Evolutionary conservation across 2,888 invertebrate genomes (phyloP).

Genomic region (Leucania comma): DNA sequence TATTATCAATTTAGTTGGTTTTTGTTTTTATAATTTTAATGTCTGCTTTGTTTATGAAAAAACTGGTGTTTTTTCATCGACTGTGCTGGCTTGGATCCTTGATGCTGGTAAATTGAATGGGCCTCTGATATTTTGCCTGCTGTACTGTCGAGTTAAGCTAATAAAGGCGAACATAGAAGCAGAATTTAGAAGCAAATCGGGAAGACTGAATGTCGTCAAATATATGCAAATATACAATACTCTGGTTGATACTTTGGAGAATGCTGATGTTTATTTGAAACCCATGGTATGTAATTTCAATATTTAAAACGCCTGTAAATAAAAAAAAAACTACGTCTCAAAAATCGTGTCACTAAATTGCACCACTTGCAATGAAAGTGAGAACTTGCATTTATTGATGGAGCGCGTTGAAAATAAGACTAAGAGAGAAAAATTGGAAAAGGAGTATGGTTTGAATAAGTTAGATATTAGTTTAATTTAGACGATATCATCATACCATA

Average conservation of each 20-base stretch:
- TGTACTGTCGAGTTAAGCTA: conserved; percentile 4
- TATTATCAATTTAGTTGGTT: not conserved
- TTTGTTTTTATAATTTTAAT: not conserved
- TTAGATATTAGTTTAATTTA: too few relatives aligned
- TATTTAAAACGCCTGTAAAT: too few relatives aligned
- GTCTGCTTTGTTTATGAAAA: not conserved
- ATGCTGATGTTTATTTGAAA: not conserved
- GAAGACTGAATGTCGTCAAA: not conserved
- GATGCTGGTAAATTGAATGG: not conserved
- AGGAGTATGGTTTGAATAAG: too few relatives aligned
- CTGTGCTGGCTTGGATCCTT: not conserved
- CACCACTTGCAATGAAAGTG: too few relatives aligned
- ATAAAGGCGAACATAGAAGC: not conserved
- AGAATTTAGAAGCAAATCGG: not conserved
- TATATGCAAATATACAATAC: not conserved
- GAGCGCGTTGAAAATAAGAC: too few relatives aligned
- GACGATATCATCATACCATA: too few relatives aligned
- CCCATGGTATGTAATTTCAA: not conserved
- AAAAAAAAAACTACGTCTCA: too few relatives aligned
- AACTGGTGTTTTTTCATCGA: not conserved
- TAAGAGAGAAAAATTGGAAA: too few relatives aligned
- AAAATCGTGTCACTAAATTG: too few relatives aligned
- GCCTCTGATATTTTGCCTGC: not conserved
- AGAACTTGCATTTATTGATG: too few relatives aligned
- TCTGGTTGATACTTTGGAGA: not conserved